Conservation (phyloP, 1,140 invertebrate genomes). For the Planococcus citri region DNA sequence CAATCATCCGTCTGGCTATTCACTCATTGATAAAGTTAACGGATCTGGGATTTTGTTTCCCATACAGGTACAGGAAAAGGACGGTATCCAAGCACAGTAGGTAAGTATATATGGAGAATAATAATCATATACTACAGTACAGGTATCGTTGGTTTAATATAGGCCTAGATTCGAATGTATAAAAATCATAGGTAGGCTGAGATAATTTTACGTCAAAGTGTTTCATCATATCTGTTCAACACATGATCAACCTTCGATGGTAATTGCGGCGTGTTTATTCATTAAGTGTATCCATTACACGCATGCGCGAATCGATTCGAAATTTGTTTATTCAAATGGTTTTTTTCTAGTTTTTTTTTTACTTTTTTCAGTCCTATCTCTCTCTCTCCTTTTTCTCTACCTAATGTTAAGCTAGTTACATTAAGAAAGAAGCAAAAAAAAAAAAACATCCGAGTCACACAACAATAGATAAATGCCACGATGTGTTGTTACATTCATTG, state of each 20-base stretch:
- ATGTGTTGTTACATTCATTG: conserved; percentile 20
- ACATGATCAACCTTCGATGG: conserved; percentile 12
- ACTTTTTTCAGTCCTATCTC: neutral
- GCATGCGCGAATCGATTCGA: conserved; percentile 15
- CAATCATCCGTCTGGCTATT: neutral
- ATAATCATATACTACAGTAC: too few species aligned
- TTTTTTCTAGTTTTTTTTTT: conserved; percentile 10
- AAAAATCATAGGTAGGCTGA: too few species aligned
- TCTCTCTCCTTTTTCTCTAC: neutral
- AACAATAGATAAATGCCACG: conserved; percentile 13
- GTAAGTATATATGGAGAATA: too few species aligned
- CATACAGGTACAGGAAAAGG: too few species aligned
- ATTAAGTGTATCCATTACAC: conserved; percentile 3
- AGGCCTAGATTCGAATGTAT: too few species aligned
- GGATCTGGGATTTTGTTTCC: neutral
- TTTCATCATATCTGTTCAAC: neutral
- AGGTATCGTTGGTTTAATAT: too few species aligned
- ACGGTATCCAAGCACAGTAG: too few species aligned
- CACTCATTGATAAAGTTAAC: neutral
- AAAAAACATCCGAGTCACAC: conserved; percentile 11
- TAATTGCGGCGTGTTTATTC: conserved; percentile 7
- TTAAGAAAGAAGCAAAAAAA: neutral
- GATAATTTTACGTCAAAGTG: neutral
- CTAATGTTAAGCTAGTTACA: neutral
- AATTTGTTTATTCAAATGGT: conserved; percentile 15